These are phyloP conservation scores for Aphidoletes aphidimyza DNA, from an alignment of 2,888 invertebrate species.

Conservation along the genomic window DNA sequence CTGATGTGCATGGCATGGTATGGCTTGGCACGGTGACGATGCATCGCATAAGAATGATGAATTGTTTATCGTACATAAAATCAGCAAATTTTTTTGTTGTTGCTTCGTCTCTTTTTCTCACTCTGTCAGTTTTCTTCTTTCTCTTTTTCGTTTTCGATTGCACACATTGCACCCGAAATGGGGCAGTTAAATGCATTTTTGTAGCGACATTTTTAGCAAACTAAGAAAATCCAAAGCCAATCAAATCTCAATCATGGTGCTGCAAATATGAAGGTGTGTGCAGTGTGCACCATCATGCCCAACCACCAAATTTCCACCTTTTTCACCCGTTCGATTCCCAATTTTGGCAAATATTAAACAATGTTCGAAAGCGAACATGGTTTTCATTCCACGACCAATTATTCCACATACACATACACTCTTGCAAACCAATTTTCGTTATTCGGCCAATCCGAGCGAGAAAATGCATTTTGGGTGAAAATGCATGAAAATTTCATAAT, in stretches of 20 bases:
- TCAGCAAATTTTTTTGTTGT: too few species aligned
- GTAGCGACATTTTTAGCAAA: background rate
- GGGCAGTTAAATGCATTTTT: conserved; percentile 45
- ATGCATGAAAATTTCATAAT: background rate
- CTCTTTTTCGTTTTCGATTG: background rate
- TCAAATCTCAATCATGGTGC: background rate
- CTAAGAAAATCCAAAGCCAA: background rate
- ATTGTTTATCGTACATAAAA: conserved; percentile 37
- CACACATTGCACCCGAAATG: background rate
- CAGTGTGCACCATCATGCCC: background rate
- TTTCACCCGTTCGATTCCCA: background rate
- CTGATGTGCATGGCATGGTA: conserved; percentile 48
- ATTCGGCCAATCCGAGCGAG: background rate
- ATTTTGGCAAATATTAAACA: background rate
- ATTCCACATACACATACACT: background rate
- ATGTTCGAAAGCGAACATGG: background rate
- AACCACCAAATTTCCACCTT: background rate
- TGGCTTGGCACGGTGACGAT: conserved; percentile 41
- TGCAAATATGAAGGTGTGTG: background rate
- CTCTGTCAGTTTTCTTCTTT: background rate
- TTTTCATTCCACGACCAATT: background rate
- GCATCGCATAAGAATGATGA: conserved; percentile 33
- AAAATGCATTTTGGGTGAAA: background rate
- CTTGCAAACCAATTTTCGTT: too few species aligned
- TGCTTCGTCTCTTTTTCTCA: background rate